Evolutionary conservation across 2,113 vertebrate species (phyloP), one percentile per base, ranked within the genome.

Genomic region (Nesogale talazaci): DNA sequence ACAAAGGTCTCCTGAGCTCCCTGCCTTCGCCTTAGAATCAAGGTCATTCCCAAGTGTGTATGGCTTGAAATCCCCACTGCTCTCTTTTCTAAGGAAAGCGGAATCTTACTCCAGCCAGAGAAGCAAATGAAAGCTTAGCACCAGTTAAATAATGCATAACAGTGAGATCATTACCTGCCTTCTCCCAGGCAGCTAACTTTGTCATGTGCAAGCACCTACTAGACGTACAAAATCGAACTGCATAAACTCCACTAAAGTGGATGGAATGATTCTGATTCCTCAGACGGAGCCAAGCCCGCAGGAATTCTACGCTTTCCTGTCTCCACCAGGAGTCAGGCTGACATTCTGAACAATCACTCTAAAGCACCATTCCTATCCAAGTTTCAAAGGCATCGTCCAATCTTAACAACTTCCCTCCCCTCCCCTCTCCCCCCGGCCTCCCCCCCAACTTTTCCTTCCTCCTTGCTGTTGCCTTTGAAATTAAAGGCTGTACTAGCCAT

Each of bases 401-500:
- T 40, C 57, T 88, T 69, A 46, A 42, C 11, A 40, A 2, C n/a
- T 81, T 6, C 27, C n/a, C 46, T 40, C 38, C 0, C 16, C 10
- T 89, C 75, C 4, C 15, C 77, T 8, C 20, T 56, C 63, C 74
- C 72, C 57, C 69, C n/a, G 70, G 20, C 57, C 79, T 78, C 56
- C 72, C 40, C 88, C 80, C 70, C 89, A 22, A 59, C 61, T n/a
- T 92, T 65, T 59, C n/a, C 69, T 76, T 61, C 90, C 42, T 81
- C 78, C 67, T 25, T 23, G 91, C 85, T 29, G 90, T 69, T 61
- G 8, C 36, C 57, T 94, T 94, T 85, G 92, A 94, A 94, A 96
- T 0, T 36, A 89, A 82, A 40, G 57, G 3, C 84, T 95, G 46
- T 25, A 1, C 27, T 31, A 1, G 34, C 84, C 86, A 25, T 12